Evolutionary conservation across 1,140 invertebrate species (phyloP), one percentile per base, ranked within the genome.

Genomic region (Teleogryllus occipitalis): DNA sequence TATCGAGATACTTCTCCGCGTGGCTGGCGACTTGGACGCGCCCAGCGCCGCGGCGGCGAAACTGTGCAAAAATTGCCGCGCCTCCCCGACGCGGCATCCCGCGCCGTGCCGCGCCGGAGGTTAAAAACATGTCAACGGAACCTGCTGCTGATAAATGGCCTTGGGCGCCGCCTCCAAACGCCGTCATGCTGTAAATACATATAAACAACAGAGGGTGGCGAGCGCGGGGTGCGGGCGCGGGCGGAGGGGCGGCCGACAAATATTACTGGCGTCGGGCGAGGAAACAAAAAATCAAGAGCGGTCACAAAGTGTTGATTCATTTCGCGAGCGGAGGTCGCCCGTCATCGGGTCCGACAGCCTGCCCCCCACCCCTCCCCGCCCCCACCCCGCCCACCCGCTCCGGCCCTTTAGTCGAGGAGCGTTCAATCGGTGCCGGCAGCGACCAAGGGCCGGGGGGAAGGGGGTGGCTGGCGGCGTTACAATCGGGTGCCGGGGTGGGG

Each of bases 91-190:
- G 54, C 54, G 10, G 54, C 54, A 65, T 65, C 54, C 54, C 54
- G 10, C 1, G 10, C 54, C 7, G 10, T 7, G 10, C 7, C 7
- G 10, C 54, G 54, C 18, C 54, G 54, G 54, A 65, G 54, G 54
- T 65, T 65, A 65, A 65, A 65, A 65, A 65, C 54, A 65, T 65
- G 54, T 65, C 54, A 65, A 65, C 54, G 54, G 54, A 65, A 65
- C 54, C 54, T 65, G 54, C 54, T 65, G 54, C 54, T 65, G 54
- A 65, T 65, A 65, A 65, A 65, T 65, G 54, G 54, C 10, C 18
- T 18, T 65, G 54, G 54, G 54, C 54, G 54, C 10, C 8, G 8
- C 49, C 8, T 8, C 49, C 8, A 15, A 54, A 54, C 49, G 49
- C 49, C 54, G 54, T 65, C 54, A 65, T 65, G 54, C 18, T 65